These are phyloP conservation scores for Caenorhabditis auriculariae DNA, from an alignment of 2,888 invertebrate genomes.

Conservation along the genomic window DNA sequence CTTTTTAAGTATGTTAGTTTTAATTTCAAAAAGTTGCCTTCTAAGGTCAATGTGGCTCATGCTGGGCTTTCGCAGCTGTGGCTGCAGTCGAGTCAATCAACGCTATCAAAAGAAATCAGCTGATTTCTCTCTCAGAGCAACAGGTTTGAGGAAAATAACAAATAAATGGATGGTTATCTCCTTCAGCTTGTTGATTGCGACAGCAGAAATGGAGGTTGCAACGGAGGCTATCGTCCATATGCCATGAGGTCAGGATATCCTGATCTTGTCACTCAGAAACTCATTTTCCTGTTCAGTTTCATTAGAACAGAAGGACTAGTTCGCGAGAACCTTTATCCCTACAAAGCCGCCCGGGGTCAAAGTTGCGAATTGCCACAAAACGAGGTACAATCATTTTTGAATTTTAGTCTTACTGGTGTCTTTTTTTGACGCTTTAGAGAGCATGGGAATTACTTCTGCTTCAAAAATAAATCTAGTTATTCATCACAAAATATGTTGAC, in stretches of 20 bases:
- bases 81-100: constrained; percentile 47
- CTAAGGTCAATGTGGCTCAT: constrained; percentile 45
- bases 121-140: constrained; percentile 51
- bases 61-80: constrained; percentile 53
- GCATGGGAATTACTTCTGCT: too few species aligned
- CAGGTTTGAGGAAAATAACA: constrained; percentile 9
- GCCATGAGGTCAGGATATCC: constrained; percentile 36
- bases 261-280: background rate
- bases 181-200: constrained; percentile 53
- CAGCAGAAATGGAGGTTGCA: constrained; percentile 41
- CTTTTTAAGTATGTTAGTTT: too few species aligned
- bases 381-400: too few species aligned
- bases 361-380: constrained; percentile 18
- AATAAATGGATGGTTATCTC: background rate
- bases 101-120: constrained; percentile 32
- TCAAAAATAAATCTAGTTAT: too few species aligned
- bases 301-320: constrained; percentile 42
- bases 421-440: too few species aligned
- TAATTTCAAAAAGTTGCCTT: too few species aligned
- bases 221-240: constrained; percentile 46
- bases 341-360: constrained; percentile 25
- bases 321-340: constrained; percentile 37
- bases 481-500: too few species aligned
- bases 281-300: constrained; percentile 24
- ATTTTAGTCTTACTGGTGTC: too few species aligned